Evolutionary conservation across 2,797 vertebrate species (phyloP).

Genomic region (Crax fasciolata): DNA sequence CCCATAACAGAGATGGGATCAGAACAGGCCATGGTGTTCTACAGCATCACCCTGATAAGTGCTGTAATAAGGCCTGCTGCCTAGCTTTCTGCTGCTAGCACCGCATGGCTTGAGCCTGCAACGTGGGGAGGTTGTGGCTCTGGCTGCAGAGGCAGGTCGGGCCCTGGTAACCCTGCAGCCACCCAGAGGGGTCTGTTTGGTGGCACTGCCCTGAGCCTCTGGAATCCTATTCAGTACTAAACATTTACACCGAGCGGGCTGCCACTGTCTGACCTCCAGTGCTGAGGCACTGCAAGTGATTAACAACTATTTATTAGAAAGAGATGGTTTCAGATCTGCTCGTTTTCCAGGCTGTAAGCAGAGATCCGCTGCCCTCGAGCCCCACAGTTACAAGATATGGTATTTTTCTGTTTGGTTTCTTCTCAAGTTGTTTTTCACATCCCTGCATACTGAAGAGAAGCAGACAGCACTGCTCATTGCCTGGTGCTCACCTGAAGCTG

Average conservation of each 20-base stretch:
- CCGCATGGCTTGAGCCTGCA: fast-evolving
- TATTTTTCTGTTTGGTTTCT: not conserved
- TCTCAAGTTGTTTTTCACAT: not conserved
- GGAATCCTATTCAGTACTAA: slow-evolving; percentile 6
- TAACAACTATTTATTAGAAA: slow-evolving; percentile 33
- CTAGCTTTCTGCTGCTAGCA: not conserved
- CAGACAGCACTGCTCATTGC: not conserved
- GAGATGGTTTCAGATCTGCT: not conserved
- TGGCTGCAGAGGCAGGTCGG: not conserved
- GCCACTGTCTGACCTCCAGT: not conserved
- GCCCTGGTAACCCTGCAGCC: not conserved
- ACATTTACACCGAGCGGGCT: not conserved
- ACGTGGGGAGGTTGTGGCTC: not conserved
- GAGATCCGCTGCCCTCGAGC: not conserved
- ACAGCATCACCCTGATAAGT: not conserved
- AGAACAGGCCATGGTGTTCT: not conserved
- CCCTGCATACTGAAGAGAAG: not conserved
- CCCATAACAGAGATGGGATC: not conserved
- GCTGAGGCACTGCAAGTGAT: slow-evolving; percentile 29
- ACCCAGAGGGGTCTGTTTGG: not conserved
- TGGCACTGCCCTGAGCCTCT: not conserved
- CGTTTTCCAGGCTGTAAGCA: not conserved
- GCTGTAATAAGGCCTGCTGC: not conserved
- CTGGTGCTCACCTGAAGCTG: not conserved
- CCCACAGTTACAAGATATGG: fast-evolving